Evolutionary conservation across 2,888 invertebrate genomes (phyloP).

Genomic region (Melieria crassipennis): DNA sequence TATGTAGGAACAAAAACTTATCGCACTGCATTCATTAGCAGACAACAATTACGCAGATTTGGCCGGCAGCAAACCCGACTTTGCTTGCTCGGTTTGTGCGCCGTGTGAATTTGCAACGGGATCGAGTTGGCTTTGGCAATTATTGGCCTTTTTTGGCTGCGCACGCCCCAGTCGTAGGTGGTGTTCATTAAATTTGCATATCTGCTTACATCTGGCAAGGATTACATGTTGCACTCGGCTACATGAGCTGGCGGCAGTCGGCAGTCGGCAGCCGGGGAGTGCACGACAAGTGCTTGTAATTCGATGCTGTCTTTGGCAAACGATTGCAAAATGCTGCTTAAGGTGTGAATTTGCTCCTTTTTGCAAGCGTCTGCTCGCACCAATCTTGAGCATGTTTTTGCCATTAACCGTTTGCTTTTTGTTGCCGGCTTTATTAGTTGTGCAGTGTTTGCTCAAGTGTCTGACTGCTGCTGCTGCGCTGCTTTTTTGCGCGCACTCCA

Average conservation of each 20-base stretch:
- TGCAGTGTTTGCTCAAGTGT: too few relatives aligned
- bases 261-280: not conserved
- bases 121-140: not conserved
- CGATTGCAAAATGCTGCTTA: constrained; percentile 24
- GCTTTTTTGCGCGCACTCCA: constrained; percentile 11
- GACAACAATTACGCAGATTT: constrained; percentile 20
- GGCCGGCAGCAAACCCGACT: too few relatives aligned
- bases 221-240: constrained; percentile 6
- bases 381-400: too few relatives aligned
- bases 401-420: too few relatives aligned
- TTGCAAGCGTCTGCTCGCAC: too few relatives aligned
- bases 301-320: constrained; percentile 18
- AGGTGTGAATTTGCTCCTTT: constrained; percentile 23
- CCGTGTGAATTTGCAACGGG: constrained; percentile 3
- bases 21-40: constrained; percentile 30
- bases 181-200: constrained; percentile 42
- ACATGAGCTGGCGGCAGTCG: not conserved
- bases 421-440: too few relatives aligned
- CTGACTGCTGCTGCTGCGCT: not conserved
- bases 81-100: too few relatives aligned
- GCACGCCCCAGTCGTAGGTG: constrained; percentile 25
- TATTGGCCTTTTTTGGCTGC: constrained; percentile 20
- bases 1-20: constrained; percentile 14
- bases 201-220: constrained; percentile 23
- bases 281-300: not conserved